Evolutionary conservation across 2,888 invertebrate species (phyloP).

Genomic region (Nebria salina): DNA sequence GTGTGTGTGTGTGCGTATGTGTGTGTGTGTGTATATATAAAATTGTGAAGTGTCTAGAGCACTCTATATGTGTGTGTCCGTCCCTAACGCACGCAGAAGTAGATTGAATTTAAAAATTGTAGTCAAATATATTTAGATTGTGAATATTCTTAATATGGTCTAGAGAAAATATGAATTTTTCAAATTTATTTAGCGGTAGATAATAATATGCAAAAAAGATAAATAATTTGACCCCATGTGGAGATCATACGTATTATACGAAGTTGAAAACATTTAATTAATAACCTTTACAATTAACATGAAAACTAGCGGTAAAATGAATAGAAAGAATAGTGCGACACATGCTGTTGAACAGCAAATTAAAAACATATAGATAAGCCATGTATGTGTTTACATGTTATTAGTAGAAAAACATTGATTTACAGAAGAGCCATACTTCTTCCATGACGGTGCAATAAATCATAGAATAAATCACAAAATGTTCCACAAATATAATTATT

Average conservation of each 20-base stretch:
- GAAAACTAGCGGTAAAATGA: not conserved
- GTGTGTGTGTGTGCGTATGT: no score
- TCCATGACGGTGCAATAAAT: not conserved
- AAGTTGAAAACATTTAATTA: not conserved
- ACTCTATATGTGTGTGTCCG: no score
- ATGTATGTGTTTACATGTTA: not conserved
- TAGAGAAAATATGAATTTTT: no score
- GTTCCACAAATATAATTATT: constrained; percentile 36
- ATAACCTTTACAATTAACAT: not conserved
- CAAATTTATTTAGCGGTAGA: no score
- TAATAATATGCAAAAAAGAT: no score
- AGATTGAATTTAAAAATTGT: no score
- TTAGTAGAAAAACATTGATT: not conserved
- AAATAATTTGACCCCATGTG: no score
- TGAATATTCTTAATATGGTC: no score
- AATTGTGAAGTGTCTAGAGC: no score
- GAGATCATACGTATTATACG: not conserved
- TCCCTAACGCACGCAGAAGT: no score
- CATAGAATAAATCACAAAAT: constrained; percentile 28
- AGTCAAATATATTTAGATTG: no score
- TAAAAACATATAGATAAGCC: not conserved
- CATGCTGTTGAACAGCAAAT: not conserved
- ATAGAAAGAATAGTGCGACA: not conserved
- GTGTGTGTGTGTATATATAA: no score
- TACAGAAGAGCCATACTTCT: not conserved